These are phyloP conservation scores for Pammene aurita DNA, from an alignment of 2,888 invertebrate genomes.

Conservation along the genomic window DNA sequence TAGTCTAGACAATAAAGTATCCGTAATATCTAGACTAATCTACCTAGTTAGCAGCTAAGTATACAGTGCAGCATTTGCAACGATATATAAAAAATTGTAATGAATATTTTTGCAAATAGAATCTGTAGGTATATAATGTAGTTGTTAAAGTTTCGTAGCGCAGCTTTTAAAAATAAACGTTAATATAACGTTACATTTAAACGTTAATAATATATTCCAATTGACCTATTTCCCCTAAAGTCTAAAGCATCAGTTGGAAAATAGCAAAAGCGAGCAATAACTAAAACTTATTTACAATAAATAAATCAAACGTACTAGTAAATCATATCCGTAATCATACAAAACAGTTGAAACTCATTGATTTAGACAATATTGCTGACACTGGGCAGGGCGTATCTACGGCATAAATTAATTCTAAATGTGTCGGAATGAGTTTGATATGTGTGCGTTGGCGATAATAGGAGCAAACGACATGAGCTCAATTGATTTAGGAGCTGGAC, in stretches of 20 bases:
- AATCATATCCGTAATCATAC: conserved; percentile 32
- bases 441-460: conserved; percentile 40
- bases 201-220: conserved; percentile 4
- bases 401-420: conserved; percentile 41
- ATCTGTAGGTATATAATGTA: no score
- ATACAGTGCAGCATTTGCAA: no score
- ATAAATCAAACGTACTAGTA: conserved; percentile 35
- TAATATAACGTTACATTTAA: not conserved
- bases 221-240: conserved; percentile 18
- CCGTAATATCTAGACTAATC: not conserved
- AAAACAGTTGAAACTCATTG: conserved; percentile 29
- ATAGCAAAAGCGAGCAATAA: conserved; percentile 23
- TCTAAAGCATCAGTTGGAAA: conserved; percentile 26
- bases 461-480: conserved; percentile 31
- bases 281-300: conserved; percentile 29
- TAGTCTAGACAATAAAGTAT: no score
- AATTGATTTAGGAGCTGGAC: conserved; percentile 44
- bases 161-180: not conserved
- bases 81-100: no score
- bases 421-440: conserved; percentile 38
- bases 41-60: not conserved
- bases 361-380: conserved; percentile 34
- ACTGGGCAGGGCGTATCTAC: conserved; percentile 35
- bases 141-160: not conserved
- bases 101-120: no score